A percentile compares a stretch with the other conserved stretches of the same genome.
Evolutionary conservation across 23 tunicate species (phyloP).

Genomic region (Ciona savignyi): DNA sequence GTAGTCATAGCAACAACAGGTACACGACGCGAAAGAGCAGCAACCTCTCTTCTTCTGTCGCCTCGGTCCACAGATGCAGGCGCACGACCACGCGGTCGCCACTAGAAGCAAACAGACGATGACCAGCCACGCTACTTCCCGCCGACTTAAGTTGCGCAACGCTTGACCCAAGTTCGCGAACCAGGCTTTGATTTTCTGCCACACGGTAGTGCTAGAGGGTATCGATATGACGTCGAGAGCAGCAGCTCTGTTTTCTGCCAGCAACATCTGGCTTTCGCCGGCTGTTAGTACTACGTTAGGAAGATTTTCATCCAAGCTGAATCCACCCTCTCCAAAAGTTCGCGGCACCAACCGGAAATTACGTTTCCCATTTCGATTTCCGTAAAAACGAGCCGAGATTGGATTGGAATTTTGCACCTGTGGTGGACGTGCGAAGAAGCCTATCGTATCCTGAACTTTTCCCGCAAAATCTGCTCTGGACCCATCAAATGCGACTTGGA

Average conservation of each 20-base stretch:
- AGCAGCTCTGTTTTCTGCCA: conserved; percentile 11
- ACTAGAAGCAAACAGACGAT: conserved; percentile 8
- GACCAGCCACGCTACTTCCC: conserved; percentile 16
- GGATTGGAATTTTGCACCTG: neutral
- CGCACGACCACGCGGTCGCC: conserved; percentile 4
- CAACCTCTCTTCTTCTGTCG: neutral
- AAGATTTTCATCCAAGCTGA: conserved; percentile 5
- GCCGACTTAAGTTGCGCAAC: neutral
- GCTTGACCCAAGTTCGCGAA: conserved; percentile 16
- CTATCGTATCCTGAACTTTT: neutral
- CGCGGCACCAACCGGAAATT: conserved; percentile 1
- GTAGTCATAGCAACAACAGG: neutral
- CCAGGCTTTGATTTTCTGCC: conserved; percentile 16
- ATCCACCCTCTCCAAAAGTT: conserved; percentile 19
- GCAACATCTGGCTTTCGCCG: conserved; percentile 6
- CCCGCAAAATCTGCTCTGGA: neutral
- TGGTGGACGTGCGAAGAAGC: neutral
- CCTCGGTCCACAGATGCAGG: conserved; percentile 16
- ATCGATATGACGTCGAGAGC: conserved; percentile 4
- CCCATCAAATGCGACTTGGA: neutral
- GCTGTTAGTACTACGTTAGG: neutral
- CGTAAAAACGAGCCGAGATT: neutral
- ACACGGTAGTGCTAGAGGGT: conserved; percentile 12
- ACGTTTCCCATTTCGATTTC: neutral
- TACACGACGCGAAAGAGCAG: conserved; percentile 1